Base-by-base conservation (phyloP, 2,113 vertebrate species). In the Pomatostomus ruficeps region DNA sequence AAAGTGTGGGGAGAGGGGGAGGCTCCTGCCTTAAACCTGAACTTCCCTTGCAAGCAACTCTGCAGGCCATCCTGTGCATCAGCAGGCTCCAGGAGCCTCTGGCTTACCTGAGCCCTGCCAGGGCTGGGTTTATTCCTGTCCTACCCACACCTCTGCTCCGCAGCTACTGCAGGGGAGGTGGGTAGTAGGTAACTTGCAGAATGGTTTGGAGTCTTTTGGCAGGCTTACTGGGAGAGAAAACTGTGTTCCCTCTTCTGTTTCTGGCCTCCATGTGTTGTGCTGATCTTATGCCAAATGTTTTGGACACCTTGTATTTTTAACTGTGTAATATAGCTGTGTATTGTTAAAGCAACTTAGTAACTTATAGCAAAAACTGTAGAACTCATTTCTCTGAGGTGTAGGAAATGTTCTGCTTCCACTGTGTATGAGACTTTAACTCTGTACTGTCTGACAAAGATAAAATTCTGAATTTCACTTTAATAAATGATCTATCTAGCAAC, bases 291-390 rank as follows among this genome's bases (percentile, higher is more conserved):
- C 96, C 97, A 98, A 97, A 97, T 95, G 91, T 87, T 97, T 97
- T 97, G 96, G 93, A 97, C 97, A 94, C 96, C 94, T 95, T 98
- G 97, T 97, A 97, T 98, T 98, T 98, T 97, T 97, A 97, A 97
- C 97, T 97, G 96, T 98, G 96, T 98, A 97, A 96, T 89, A 96
- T 97, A 98, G 97, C 93, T 97, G 96, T 97, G 97, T 97, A 97
- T 97, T 97, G 97, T 97, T 97, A 95, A 98, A 97, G 96, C 95
- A 54, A 88, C 89, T 95, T 97, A 88, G 97, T 97, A 96, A 97
- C 88, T 97, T 97, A 96, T 92, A 97, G 97, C 91, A 94, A 93
- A 95, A 85, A 92, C 91, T 95, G 94, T 97, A 94, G 95, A 96
- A 93, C 89, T 95, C 65, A 66, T 96, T 97, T 96, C 95, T 96